Conservation (phyloP, 2,113 vertebrate species). For the Neomonachus schauinslandi region DNA sequence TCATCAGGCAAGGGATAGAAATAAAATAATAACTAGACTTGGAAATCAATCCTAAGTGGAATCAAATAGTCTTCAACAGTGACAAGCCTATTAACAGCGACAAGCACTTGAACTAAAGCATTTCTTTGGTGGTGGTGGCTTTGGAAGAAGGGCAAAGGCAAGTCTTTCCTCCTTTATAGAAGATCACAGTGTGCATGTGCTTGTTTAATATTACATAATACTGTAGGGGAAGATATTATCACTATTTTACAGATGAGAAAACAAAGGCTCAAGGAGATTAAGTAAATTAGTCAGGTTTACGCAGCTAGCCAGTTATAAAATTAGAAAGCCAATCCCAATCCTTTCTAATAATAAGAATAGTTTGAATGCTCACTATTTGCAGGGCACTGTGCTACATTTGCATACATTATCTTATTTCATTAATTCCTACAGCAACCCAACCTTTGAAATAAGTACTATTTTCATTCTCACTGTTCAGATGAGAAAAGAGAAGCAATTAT, state of each 20-base stretch:
- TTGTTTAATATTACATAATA: not conserved
- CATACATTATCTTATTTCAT: not conserved
- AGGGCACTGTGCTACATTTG: not conserved
- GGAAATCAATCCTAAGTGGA: not conserved
- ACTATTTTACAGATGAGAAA: not conserved
- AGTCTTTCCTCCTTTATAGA: not conserved
- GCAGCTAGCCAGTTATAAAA: not conserved
- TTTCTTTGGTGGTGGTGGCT: not conserved
- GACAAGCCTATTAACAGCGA: not conserved
- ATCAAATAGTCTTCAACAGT: not conserved
- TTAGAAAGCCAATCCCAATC: constrained; percentile 6
- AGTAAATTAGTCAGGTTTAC: not conserved
- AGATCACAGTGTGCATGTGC: too few relatives aligned
- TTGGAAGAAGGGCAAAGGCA: not conserved
- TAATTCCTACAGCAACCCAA: not conserved
- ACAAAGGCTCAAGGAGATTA: not conserved
- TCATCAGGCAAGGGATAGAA: not conserved
- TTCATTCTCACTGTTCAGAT: constrained; percentile 10
- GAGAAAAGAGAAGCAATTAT: constrained; percentile 12
- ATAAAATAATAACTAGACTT: constrained; percentile 49
- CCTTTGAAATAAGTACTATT: not conserved
- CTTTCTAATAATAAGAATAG: not conserved
- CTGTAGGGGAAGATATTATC: not conserved
- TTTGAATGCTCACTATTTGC: not conserved
- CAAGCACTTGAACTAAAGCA: not conserved